Evolutionary conservation across 2,113 vertebrate species (phyloP), one percentile per base, ranked within the genome.

Genomic region (Mionectes macconnelli): DNA sequence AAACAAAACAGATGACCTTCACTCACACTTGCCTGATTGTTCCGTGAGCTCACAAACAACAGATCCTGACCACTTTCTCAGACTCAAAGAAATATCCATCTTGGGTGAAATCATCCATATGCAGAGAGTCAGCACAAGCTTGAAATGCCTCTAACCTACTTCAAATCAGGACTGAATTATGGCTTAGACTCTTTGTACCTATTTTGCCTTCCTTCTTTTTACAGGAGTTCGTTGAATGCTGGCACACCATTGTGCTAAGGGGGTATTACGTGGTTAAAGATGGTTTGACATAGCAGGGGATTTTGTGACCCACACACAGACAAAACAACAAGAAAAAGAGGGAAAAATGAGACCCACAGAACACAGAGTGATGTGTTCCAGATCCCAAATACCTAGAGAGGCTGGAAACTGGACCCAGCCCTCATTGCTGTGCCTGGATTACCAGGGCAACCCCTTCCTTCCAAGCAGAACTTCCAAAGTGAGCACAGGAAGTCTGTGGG

Each of bases 181-280:
- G 22, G 63, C 24, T 90, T 7, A 11, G 27, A 10, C 21, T 33
- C 31, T 66, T 31, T 31, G 37, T 4, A 69, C 44, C 55, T 59
- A 4, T 30, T 28, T 7, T 77, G 3, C 21, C 55, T 64, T 14
- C 31, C 28, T 52, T n/a, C 21, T 28, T 25, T 33, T 20, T 31
- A 55, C 45, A 72, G 28, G 42, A 63, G 30, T 52, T 59, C 8
- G 30, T 8, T 13, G n/a, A 76, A 27, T 1, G 6, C 18, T 21
- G 37, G 40, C 62, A 45, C 84, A 15, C 1, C 33, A 1, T 1
- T 27, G 45, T 8, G 62, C 57, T 42, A 2, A 59, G n/a, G 40
- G 8, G n/a, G 20, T 2, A 49, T 16, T 2, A 31, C 50, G 8
- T 0, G 53, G 45, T 6, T 44, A 62, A 57, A 62, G 52, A 33